Percentiles rank a stretch among this genome's conserved stretches.
Conservation (phyloP, 1,140 invertebrate genomes). For the Eurosta solidaginis region DNA sequence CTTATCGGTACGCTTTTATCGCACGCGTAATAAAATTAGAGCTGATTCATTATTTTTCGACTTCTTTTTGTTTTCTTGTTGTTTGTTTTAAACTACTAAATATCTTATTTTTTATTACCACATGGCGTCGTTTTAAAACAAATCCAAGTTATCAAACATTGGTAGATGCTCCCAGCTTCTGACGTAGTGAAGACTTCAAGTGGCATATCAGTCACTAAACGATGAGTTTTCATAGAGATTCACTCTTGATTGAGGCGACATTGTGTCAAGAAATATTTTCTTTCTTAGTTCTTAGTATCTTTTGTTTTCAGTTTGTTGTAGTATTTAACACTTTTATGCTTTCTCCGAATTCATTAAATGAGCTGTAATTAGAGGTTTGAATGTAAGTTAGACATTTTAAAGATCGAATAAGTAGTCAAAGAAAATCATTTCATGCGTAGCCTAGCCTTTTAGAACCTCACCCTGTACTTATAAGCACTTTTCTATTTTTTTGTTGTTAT, state of each 20-base stretch:
- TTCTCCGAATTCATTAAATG: slow-evolving; percentile 7
- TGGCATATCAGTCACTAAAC: too few species aligned
- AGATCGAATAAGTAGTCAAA: not conserved
- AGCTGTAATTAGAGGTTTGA: slow-evolving; percentile 7
- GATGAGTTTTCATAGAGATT: too few species aligned
- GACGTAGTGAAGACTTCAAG: too few species aligned
- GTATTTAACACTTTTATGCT: slow-evolving; percentile 1
- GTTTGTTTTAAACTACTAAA: not conserved
- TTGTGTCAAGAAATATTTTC: too few species aligned
- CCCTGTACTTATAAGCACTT: too few species aligned
- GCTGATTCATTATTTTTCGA: not conserved
- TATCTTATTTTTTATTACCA: not conserved
- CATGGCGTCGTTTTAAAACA: too few species aligned
- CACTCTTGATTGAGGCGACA: too few species aligned
- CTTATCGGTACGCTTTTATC: slow-evolving; percentile 21
- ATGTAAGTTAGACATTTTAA: not conserved
- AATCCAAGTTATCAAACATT: too few species aligned
- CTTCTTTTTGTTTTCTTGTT: not conserved
- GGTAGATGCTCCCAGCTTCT: too few species aligned
- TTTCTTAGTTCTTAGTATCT: not conserved
- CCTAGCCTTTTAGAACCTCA: too few species aligned
- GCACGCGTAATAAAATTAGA: slow-evolving; percentile 1
- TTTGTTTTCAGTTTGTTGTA: not conserved
- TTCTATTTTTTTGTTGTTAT: too few species aligned
- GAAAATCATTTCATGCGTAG: not conserved